phyloP scores from a whole-genome alignment of 2,113 vertebrate species.

The Cyprinus carpio region DNA sequence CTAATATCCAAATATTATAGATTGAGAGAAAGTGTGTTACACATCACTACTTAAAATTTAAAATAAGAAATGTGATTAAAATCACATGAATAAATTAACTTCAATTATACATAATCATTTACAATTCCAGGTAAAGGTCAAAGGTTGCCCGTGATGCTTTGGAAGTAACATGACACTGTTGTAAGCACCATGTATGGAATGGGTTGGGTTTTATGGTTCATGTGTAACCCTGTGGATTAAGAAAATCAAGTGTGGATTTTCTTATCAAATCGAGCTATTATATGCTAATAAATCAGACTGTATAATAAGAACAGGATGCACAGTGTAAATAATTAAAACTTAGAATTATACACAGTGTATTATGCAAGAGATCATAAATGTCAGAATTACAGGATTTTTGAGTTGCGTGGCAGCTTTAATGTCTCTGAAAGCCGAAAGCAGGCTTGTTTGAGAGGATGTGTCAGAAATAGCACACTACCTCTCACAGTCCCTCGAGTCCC shows the following conservation, averaged over 20 bases:
- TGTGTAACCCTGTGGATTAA: not conserved
- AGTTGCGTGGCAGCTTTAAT: not conserved
- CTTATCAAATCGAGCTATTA: not conserved
- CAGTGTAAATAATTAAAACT: not conserved
- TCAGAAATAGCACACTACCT: not conserved
- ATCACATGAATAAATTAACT: too few species aligned
- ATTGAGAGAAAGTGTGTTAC: too few species aligned
- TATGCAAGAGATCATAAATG: not conserved
- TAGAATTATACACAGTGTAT: not conserved
- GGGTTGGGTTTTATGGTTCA: not conserved
- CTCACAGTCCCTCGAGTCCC: not conserved
- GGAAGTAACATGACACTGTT: not conserved
- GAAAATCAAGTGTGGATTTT: not conserved
- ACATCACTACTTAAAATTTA: too few species aligned
- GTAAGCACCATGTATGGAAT: not conserved
- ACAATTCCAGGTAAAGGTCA: not conserved
- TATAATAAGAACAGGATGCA: not conserved
- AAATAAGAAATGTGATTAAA: too few species aligned
- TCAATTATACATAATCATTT: too few species aligned
- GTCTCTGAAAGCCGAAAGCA: not conserved
- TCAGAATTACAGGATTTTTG: not conserved
- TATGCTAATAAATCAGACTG: not conserved
- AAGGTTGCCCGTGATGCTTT: not conserved
- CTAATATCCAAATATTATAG: too few species aligned
- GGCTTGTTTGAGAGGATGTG: conserved; percentile 6